phyloP scores from a whole-genome alignment of 2,113 vertebrate species.

The Tychaedon coryphoeus region DNA sequence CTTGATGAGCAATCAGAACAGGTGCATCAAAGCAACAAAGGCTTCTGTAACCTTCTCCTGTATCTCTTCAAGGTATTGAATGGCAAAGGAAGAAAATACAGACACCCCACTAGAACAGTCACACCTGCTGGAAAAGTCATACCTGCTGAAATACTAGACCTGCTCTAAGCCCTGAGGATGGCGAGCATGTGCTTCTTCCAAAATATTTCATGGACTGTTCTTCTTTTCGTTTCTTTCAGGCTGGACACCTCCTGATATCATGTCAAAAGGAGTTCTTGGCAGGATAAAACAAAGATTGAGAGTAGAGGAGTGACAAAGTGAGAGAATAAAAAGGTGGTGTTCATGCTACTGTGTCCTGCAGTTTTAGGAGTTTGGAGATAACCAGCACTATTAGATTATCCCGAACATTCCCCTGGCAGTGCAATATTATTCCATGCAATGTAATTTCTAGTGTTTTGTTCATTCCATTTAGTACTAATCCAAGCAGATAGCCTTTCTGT shows the following conservation, averaged over 20 bases:
- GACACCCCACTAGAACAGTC: background rate
- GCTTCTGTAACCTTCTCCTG: background rate
- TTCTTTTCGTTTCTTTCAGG: background rate
- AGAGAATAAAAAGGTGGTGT: background rate
- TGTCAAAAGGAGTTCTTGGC: background rate
- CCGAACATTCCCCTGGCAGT: constrained; percentile 16
- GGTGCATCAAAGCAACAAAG: constrained; percentile 25
- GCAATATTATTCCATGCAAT: constrained; percentile 49
- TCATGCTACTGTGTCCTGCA: background rate
- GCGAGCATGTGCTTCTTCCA: background rate
- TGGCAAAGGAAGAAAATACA: background rate
- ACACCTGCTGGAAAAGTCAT: background rate
- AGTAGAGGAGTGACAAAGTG: background rate
- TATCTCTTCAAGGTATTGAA: background rate
- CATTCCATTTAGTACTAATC: constrained; percentile 56
- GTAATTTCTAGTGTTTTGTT: constrained; percentile 59
- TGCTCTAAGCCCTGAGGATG: background rate
- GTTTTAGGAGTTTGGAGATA: background rate
- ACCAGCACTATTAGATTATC: constrained; percentile 38
- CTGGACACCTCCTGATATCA: background rate
- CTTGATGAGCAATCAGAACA: constrained; percentile 22
- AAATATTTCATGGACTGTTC: background rate
- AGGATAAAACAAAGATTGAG: background rate
- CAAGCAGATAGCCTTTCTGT: constrained; percentile 63
- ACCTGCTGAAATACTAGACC: background rate